Base-by-base conservation (phyloP, 2,888 invertebrate genomes). In the Tachystola acroxantha region DNA sequence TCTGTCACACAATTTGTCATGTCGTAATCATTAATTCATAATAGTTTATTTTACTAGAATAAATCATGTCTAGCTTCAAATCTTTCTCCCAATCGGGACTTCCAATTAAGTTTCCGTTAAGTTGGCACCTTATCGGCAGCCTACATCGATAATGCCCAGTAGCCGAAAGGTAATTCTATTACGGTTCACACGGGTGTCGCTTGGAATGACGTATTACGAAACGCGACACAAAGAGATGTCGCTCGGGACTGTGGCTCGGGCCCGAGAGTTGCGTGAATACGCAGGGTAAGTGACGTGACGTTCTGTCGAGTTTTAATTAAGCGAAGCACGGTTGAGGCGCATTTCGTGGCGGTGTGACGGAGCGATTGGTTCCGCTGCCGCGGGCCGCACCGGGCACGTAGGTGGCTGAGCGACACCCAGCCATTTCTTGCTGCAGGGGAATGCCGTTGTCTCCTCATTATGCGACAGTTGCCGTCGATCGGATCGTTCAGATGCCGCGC, bases 291-390 rank as follows among this genome's bases (percentile, higher is more conserved):
- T 64, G 73, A 73, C 72, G 70, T 75, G 79, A 71, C 64, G 74
- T 76, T 73, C 76, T 76, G 71, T 74, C 71, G 75, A 61, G 65
- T 78, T 81, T 82, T 84, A 82, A 85, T 84, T 84, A 84, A 79
- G 68, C 77, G 68, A 53, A 69, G 73, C 80, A 70, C 64, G 64
- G 67, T 55, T 59, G 57, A 66, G 64, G 70, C 73, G 77, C 74
- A 65, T 80, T 79, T 78, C 48, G 74, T 74, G 52, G 68, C 68
- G 58, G 72, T 75, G 76, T 81, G 81, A 79, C 82, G 70, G 59
- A 84, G 57, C 73, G 64, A 85, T 86, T 72, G 66, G 84, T 77
- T 77, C 66, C 78, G 70, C 72, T 64, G 68, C 71, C 64, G 67
- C 60, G 51, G 62, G 56, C 64, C 50, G 48, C 44, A 51, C 51